Evolutionary conservation across 2,797 vertebrate genomes (phyloP).

Genomic region (Rhabdophis nuchalis): DNA sequence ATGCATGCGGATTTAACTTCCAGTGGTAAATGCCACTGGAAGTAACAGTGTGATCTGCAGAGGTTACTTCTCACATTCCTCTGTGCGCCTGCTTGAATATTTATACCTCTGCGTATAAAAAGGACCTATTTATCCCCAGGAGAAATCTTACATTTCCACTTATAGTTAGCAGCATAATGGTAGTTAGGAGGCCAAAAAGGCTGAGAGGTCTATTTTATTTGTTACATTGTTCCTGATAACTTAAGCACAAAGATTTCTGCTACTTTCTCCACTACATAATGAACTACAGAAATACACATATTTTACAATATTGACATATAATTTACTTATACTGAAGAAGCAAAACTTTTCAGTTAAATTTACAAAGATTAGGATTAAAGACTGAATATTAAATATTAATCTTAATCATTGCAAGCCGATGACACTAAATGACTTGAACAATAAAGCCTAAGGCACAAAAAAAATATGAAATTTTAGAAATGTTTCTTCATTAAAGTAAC

Average conservation of each 20-base stretch:
- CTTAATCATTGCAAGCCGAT: slow-evolving; percentile 36
- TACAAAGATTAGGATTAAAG: slow-evolving; percentile 64
- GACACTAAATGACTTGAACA: slow-evolving; percentile 71
- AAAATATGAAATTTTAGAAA: slow-evolving; percentile 72
- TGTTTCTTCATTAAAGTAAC: slow-evolving; percentile 69
- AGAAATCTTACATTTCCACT: background rate
- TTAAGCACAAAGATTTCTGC: slow-evolving; percentile 36
- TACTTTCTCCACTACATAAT: slow-evolving; percentile 36
- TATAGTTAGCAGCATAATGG: background rate
- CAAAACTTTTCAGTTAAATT: slow-evolving; percentile 48
- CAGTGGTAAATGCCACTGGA: background rate
- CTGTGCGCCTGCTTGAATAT: background rate
- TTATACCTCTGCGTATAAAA: background rate
- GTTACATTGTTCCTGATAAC: slow-evolving; percentile 21
- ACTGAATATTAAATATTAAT: slow-evolving; percentile 68
- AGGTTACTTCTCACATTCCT: background rate
- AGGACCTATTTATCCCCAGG: background rate
- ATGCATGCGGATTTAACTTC: background rate
- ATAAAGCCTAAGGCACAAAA: slow-evolving; percentile 66
- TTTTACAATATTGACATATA: slow-evolving; percentile 18
- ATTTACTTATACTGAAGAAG: slow-evolving; percentile 44
- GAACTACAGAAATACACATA: slow-evolving; percentile 33
- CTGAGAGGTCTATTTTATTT: background rate
- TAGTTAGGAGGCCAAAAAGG: slow-evolving; percentile 39
- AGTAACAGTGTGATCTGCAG: background rate